Conservation (phyloP, 2,113 vertebrate species). For the Hypocryptadius cinnamomeus region DNA sequence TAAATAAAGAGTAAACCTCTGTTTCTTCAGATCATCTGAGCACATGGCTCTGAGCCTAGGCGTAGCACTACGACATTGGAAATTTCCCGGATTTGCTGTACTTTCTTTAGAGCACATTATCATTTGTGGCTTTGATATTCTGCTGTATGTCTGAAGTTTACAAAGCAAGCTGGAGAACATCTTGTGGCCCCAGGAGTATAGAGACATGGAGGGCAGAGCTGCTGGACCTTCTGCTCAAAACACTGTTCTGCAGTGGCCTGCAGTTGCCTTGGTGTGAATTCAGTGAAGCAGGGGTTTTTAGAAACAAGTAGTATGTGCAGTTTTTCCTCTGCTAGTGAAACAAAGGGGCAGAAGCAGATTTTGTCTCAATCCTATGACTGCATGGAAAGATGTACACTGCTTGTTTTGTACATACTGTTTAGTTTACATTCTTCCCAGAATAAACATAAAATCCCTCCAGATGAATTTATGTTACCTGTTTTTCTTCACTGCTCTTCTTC, state of each 20-base stretch:
- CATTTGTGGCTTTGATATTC: background rate
- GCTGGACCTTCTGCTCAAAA: background rate
- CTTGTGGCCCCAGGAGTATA: background rate
- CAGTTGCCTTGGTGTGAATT: background rate
- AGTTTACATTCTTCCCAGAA: background rate
- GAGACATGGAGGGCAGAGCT: background rate
- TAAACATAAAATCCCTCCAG: background rate
- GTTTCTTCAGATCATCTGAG: background rate
- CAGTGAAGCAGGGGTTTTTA: background rate
- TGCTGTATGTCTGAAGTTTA: background rate
- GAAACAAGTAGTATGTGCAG: background rate
- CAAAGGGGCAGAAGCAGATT: background rate
- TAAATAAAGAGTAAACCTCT: background rate
- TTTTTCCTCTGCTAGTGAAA: background rate
- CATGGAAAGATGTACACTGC: background rate
- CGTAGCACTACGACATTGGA: background rate
- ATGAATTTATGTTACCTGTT: conserved; percentile 70
- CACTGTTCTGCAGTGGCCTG: background rate
- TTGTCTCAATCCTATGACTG: background rate
- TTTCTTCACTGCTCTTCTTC: conserved; percentile 81
- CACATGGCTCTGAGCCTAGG: background rate
- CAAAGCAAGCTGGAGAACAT: background rate
- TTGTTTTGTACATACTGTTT: background rate
- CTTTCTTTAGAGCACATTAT: background rate
- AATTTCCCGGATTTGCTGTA: background rate